A percentile compares a stretch with the other conserved stretches of the same genome.
phyloP scores from a whole-genome alignment of 2,797 vertebrate species.

The Sibirionetta formosa region DNA sequence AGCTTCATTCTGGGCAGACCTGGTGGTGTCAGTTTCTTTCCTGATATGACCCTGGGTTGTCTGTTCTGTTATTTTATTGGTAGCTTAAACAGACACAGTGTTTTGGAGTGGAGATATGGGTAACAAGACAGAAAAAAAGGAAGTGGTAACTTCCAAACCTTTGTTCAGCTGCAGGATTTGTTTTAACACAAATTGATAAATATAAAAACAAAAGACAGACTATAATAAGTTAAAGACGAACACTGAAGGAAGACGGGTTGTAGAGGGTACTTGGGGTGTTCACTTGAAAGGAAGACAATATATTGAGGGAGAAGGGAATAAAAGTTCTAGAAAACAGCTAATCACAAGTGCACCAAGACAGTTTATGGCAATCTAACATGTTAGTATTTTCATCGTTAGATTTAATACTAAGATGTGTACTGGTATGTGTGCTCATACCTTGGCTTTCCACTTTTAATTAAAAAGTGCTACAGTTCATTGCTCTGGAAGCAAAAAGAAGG shows the following conservation, averaged over 20 bases:
- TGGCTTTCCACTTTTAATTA: slow-evolving; percentile 48
- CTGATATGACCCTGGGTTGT: not conserved
- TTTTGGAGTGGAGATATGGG: not conserved
- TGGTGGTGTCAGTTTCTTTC: not conserved
- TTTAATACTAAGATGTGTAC: not conserved
- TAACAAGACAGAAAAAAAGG: not conserved
- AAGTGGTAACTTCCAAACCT: not conserved
- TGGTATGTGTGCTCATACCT: slow-evolving; percentile 29
- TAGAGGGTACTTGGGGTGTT: slow-evolving; percentile 7
- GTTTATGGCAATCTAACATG: not conserved
- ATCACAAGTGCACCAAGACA: not conserved
- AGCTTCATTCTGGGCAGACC: not conserved
- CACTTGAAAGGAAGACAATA: not conserved
- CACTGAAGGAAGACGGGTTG: not conserved
- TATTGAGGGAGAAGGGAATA: not conserved
- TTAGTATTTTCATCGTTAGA: not conserved
- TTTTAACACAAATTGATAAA: too few relatives aligned
- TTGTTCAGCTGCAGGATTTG: not conserved
- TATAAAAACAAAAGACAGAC: not conserved
- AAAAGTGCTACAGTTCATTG: slow-evolving; percentile 57
- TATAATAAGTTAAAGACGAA: not conserved
- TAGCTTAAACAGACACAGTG: not conserved
- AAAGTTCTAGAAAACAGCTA: not conserved
- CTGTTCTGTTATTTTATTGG: not conserved
- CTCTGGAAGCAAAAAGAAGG: slow-evolving; percentile 49